These are phyloP conservation scores for Dioctria rufipes DNA, from an alignment of 2,888 invertebrate species.

Conservation along the genomic window DNA sequence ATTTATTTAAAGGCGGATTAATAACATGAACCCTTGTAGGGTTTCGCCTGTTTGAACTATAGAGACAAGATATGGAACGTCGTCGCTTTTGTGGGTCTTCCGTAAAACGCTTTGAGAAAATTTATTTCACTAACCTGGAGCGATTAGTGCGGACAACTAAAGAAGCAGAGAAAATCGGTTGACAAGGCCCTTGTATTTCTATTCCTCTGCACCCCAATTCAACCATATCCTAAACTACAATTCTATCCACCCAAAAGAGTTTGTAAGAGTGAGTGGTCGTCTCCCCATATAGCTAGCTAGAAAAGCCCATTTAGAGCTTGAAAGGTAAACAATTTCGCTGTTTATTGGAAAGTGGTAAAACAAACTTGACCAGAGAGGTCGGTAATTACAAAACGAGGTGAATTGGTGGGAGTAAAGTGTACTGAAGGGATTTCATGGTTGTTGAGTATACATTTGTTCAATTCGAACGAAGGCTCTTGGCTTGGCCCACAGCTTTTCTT, in stretches of 20 bases:
- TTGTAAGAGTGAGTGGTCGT: neutral
- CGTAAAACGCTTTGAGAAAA: conserved; percentile 55
- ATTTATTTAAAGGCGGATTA: conserved; percentile 63
- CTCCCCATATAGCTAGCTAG: neutral
- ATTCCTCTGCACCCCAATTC: neutral
- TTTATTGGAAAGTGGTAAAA: conserved; percentile 56
- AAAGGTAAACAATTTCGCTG: conserved; percentile 56
- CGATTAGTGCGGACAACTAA: conserved; percentile 44
- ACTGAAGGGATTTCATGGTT: conserved; percentile 58
- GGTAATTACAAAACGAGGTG: conserved; percentile 59
- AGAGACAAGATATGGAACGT: conserved; percentile 55
- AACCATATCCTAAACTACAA: neutral
- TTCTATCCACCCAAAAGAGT: no score
- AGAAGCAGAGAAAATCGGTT: conserved; percentile 50
- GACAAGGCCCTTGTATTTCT: conserved; percentile 33
- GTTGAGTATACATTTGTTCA: conserved; percentile 52
- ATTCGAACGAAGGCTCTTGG: conserved; percentile 5
- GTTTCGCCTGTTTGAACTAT: conserved; percentile 51
- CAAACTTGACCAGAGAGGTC: conserved; percentile 58
- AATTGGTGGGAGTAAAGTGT: conserved; percentile 55
- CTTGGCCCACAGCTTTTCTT: conserved; percentile 12
- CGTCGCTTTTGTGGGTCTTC: conserved; percentile 59
- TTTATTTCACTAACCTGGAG: conserved; percentile 53
- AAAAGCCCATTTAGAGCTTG: neutral
- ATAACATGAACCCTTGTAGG: conserved; percentile 53